A percentile compares a stretch with the other conserved stretches of the same genome.
Evolutionary conservation across 2,113 vertebrate species (phyloP).

Genomic region (Turnix velox): DNA sequence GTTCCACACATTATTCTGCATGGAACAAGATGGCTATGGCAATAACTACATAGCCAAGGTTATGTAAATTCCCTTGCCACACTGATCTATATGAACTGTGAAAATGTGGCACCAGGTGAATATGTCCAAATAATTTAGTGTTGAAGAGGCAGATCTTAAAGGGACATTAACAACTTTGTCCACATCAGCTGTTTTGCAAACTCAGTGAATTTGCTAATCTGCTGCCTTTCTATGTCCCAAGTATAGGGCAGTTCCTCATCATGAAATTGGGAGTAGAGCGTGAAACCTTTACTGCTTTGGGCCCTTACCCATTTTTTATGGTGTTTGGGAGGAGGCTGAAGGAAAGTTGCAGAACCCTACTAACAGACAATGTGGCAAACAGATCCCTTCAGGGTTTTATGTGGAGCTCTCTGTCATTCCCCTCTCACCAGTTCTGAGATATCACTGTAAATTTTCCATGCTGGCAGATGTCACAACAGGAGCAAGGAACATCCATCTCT

Average conservation of each 20-base stretch:
- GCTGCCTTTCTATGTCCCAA: not conserved
- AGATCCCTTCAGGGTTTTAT: not conserved
- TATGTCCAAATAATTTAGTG: not conserved
- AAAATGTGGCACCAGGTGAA: slow-evolving; percentile 24
- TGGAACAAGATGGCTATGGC: slow-evolving; percentile 61
- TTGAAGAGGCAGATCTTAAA: not conserved
- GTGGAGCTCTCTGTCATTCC: not conserved
- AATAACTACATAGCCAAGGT: slow-evolving; percentile 60
- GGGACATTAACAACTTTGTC: not conserved
- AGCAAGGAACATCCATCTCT: not conserved
- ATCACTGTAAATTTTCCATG: not conserved
- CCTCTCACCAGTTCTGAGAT: not conserved
- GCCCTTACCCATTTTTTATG: not conserved
- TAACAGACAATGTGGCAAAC: not conserved
- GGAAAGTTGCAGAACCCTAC: not conserved
- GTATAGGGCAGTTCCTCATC: not conserved
- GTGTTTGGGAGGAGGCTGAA: not conserved
- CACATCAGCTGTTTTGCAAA: not conserved
- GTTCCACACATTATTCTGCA: slow-evolving; percentile 52
- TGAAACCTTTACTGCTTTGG: not conserved
- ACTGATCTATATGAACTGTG: slow-evolving; percentile 55
- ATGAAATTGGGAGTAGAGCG: not conserved
- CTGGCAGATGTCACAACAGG: not conserved
- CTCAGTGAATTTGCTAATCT: not conserved
- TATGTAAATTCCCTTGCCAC: slow-evolving; percentile 62